Evolutionary conservation across 2,113 vertebrate species (phyloP).

Genomic region (Pangasianodon hypophthalmus): DNA sequence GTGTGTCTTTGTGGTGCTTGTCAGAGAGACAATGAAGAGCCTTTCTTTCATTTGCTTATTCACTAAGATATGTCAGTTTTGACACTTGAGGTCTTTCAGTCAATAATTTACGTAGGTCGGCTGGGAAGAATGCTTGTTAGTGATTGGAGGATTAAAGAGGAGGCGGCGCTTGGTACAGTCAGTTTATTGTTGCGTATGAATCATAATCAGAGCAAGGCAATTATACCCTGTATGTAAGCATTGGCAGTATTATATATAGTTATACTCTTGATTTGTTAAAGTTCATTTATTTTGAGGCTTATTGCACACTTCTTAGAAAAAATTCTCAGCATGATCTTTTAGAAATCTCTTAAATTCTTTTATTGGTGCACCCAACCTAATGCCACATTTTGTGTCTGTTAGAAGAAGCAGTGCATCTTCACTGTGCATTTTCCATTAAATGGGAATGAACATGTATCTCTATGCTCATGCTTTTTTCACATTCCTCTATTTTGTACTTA

Average conservation of each 20-base stretch:
- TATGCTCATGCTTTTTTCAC: not conserved
- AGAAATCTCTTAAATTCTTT: not conserved
- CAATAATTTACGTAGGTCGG: constrained; percentile 74
- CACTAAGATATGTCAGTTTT: constrained; percentile 71
- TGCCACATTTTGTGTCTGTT: not conserved
- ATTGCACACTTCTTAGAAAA: not conserved
- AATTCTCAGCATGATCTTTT: not conserved
- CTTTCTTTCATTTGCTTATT: constrained; percentile 70
- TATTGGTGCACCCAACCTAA: not conserved
- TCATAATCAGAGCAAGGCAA: not conserved
- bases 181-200: constrained; percentile 6
- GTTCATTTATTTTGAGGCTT: not conserved
- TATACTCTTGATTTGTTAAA: not conserved
- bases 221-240: not conserved
- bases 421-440: not conserved
- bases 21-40: constrained; percentile 66
- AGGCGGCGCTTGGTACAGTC: not conserved
- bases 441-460: not conserved
- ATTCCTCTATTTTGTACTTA: not conserved
- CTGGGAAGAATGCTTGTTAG: constrained; percentile 61
- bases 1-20: constrained; percentile 55
- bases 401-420: not conserved
- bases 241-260: not conserved
- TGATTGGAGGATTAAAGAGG: constrained; percentile 65
- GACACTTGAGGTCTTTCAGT: constrained; percentile 72